Base-by-base conservation (phyloP, 2,888 invertebrate genomes). In the Nomada fabriciana region DNA sequence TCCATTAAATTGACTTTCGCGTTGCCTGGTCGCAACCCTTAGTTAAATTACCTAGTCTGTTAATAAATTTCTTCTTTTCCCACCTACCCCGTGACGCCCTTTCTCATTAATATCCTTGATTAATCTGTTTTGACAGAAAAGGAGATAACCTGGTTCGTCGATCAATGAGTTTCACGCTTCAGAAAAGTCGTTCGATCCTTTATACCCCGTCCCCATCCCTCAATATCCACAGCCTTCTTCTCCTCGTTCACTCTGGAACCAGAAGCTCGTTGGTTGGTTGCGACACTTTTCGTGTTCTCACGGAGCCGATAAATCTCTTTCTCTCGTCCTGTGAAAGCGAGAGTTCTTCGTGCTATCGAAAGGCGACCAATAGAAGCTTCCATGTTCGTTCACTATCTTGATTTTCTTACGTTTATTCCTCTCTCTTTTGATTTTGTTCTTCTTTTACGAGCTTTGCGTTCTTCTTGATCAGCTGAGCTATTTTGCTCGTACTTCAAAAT, bases 271-370 rank as follows among this genome's bases (percentile, higher is more conserved):
- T 82, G 76, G 79, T 78, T 83, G 87, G 71, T 74, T 86, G 86
- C 83, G 85, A 88, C 88, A 88, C 88, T 87, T 88, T 83, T 84
- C 88, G 86, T 87, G 88, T 88, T 87, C 84, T 83, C 88, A 59
- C 88, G 80, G 73, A 84, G 72, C 80, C 87, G 88, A 87, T 88
- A 88, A 88, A 88, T 88, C 88, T 88, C 84, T 84, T 85, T 78
- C 78, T 64, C 64, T 63, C 78, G 71, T 69, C 73, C 52, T 69
- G 76, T 53, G 83, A 86, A 81, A 86, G 86, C 83, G 86, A 86
- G 86, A 86, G 87, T 86, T 80, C 78, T 53, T 67, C 65, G 29
- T 67, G 77, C 76, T 84, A 79, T 86, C 74, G 79, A 57, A 61
- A 64, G 77, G 65, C 69, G 80, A 73, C 84, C 60, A 25, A 59